phyloP scores from a whole-genome alignment of 2,888 invertebrate genomes.

The Pyrgus malvae region DNA sequence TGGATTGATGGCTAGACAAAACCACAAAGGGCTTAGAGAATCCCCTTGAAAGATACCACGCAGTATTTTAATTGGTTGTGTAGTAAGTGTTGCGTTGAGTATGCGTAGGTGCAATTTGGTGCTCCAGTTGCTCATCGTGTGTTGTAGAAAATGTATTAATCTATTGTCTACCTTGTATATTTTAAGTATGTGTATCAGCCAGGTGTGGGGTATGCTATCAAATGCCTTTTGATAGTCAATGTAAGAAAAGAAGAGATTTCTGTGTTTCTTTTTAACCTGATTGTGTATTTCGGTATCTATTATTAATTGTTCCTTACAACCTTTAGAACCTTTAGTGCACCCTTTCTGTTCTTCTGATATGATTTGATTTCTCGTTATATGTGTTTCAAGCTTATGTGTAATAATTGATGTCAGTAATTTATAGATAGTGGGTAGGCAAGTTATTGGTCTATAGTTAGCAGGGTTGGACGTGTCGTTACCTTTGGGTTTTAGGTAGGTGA shows the following conservation, averaged over 20 bases:
- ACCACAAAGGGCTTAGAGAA: too few relatives aligned
- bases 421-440: slow-evolving; percentile 34
- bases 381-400: slow-evolving; percentile 16
- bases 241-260: too few relatives aligned
- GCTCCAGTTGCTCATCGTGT: slow-evolving; percentile 1
- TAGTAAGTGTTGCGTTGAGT: not conserved
- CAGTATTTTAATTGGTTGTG: slow-evolving; percentile 1
- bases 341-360: slow-evolving; percentile 16
- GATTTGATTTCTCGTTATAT: slow-evolving; percentile 19
- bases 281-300: not conserved
- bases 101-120: slow-evolving; percentile 2
- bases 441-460: slow-evolving; percentile 37
- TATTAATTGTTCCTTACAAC: slow-evolving; percentile 4
- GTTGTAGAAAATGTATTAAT: slow-evolving; percentile 3
- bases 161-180: not conserved
- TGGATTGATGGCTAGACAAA: too few relatives aligned
- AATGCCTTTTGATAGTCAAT: too few relatives aligned
- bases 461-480: slow-evolving; percentile 29
- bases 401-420: slow-evolving; percentile 30
- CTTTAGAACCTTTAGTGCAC: not conserved
- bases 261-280: not conserved
- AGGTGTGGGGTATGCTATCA: too few relatives aligned
- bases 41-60: slow-evolving; percentile 23
- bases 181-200: not conserved
- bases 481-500: slow-evolving; percentile 19